Conservation (phyloP, 2,888 invertebrate genomes). For the Imbricaverruca yamaguchii region DNA sequence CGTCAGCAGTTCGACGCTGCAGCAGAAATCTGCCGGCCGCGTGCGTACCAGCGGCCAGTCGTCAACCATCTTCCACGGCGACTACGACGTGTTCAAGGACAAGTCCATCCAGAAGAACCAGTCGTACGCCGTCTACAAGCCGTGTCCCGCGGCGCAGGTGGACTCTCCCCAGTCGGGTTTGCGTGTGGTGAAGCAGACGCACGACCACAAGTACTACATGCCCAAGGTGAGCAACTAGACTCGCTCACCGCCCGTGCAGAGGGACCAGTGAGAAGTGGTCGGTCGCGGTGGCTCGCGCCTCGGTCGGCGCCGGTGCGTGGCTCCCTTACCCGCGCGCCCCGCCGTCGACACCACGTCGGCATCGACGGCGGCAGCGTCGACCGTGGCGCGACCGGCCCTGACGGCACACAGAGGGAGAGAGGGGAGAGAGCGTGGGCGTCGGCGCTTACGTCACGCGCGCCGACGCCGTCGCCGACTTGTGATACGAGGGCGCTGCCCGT, state of each 20-base stretch:
- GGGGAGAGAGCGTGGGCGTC: not conserved
- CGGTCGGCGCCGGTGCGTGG: not conserved
- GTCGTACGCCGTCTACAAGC: slow-evolving; percentile 13
- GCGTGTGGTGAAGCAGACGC: not conserved
- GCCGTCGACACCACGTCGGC: no score
- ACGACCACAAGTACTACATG: slow-evolving; percentile 17
- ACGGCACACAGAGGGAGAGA: not conserved
- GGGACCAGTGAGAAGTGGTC: no score
- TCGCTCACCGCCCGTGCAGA: not conserved
- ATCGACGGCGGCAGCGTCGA: not conserved
- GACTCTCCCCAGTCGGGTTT: not conserved
- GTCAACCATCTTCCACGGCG: not conserved
- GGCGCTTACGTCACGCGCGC: slow-evolving; percentile 3
- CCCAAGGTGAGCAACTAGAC: not conserved
- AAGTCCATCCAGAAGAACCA: not conserved
- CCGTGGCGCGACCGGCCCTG: not conserved
- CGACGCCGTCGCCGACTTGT: not conserved
- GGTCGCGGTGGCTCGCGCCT: not conserved
- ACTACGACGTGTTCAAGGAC: slow-evolving; percentile 20
- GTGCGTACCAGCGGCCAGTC: not conserved
- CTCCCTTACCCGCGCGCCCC: not conserved
- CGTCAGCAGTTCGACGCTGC: not conserved
- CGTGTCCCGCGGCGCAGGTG: not conserved
- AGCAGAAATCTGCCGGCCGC: not conserved
- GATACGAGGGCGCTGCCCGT: not conserved